Evolutionary conservation across 2,797 vertebrate genomes (phyloP), one percentile per base, ranked within the genome.

Genomic region (Chaetophractus vellerosus): DNA sequence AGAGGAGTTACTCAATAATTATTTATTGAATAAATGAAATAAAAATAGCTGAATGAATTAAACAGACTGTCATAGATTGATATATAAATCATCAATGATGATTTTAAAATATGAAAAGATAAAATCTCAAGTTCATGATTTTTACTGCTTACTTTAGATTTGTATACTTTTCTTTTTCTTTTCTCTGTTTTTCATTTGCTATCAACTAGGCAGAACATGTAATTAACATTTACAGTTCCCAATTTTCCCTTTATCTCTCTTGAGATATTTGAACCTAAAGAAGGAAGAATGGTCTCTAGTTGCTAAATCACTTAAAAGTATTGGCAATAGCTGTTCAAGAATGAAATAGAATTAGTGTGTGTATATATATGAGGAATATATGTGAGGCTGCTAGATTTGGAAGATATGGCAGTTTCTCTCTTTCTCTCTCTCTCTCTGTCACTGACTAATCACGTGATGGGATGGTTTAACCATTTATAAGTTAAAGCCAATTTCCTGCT

Each of bases 111-210:
- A 78, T 75, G 7, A 68, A 88, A 95, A 55, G 2, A 74, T 81
- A 23, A 57, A 4, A 2, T 55, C 28, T 74, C 28, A 93, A 52
- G 68, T 74, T 84, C 2, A 48, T 55, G 45, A 71, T 45, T 61
- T 61, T 80, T 88, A 19, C 61, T 94, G 9, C 9, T 87, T 69
- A 24, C 21, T 93, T 92, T 94, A 81, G 11, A 78, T 79, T 94
- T 82, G 23, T 80, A 36, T 74, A 15, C 63, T 41, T 3, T 68
- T 72, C 9, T 82, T 84, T 84, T 38, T 52, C n/a, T 61, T 66
- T 94, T 48, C 1, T 69, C 1, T 69, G 15, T 86, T 79, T 94
- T 31, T 96, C 26, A 61, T 38, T 79, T 88, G 1, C 26, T 78
- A 33, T 4, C 16, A 1, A 81, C 3, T 2, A 79, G 1, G 26